Evolutionary conservation across 2,888 invertebrate genomes (phyloP).

Genomic region (Cerastis leucographa): DNA sequence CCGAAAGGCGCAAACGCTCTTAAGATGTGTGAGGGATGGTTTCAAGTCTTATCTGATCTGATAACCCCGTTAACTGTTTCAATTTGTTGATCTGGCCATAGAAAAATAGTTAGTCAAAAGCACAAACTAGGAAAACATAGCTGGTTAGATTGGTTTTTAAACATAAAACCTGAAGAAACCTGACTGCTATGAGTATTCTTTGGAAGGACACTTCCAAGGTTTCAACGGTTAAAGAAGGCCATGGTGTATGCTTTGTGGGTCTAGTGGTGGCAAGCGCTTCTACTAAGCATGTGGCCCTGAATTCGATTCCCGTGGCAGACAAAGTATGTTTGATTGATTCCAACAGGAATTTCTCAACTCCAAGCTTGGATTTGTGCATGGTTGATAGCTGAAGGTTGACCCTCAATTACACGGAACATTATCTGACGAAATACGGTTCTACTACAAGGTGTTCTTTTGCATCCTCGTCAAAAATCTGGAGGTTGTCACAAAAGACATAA

Average conservation of each 20-base stretch:
- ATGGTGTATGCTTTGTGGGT: background rate
- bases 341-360: background rate
- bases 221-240: background rate
- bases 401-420: background rate
- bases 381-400: background rate
- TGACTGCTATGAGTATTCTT: background rate
- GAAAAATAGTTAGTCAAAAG: background rate
- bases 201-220: background rate
- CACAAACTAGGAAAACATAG: background rate
- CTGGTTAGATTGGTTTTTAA: background rate
- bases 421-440: too few species aligned
- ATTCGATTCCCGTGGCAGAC: background rate
- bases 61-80: background rate
- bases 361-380: background rate
- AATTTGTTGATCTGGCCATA: background rate
- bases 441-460: too few species aligned
- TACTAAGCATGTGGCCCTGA: background rate
- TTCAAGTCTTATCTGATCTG: too few species aligned
- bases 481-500: too few species aligned
- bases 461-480: too few species aligned
- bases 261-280: background rate
- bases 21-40: too few species aligned
- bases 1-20: too few species aligned
- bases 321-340: background rate
- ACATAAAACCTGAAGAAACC: background rate